Evolutionary conservation across 2,113 vertebrate genomes (phyloP).

Genomic region (Planiliza haematocheilus): DNA sequence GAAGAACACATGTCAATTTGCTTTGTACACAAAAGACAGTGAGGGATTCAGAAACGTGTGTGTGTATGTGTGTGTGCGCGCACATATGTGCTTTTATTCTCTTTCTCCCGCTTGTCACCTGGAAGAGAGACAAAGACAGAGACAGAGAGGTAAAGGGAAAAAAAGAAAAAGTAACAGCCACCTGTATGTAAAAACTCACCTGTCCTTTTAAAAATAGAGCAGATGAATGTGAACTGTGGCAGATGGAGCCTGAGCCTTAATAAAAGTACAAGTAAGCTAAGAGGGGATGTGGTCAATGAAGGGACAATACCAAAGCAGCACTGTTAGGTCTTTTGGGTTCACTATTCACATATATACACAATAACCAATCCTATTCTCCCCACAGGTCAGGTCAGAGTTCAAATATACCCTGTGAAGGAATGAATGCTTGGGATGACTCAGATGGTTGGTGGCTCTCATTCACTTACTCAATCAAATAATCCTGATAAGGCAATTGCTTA

Average conservation of each 20-base stretch:
- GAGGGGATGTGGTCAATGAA: neutral
- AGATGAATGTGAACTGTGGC: constrained; percentile 30
- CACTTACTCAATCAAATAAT: neutral
- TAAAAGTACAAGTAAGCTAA: constrained; percentile 15
- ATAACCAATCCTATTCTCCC: neutral
- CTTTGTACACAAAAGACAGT: constrained; percentile 63
- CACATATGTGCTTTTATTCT: constrained; percentile 5
- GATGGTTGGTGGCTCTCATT: neutral
- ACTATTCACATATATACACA: neutral
- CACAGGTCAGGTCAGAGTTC: neutral
- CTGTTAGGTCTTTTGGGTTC: neutral
- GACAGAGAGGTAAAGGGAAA: constrained; percentile 6
- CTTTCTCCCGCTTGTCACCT: constrained; percentile 46
- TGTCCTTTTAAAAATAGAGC: constrained; percentile 32
- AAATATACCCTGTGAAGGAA: neutral
- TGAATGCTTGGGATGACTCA: neutral
- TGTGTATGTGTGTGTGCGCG: neutral
- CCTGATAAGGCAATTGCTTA: too few relatives aligned
- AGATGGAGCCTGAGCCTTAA: constrained; percentile 39
- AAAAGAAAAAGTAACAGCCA: constrained; percentile 42
- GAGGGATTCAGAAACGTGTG: constrained; percentile 22
- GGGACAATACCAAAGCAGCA: neutral
- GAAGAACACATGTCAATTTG: constrained; percentile 64
- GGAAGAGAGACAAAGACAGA: constrained; percentile 42
- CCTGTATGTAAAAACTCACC: constrained; percentile 75